A percentile compares a stretch with the other conserved stretches of the same genome.
Conservation (phyloP, 2,888 invertebrate species). For the Drosophila glabriapex region DNA sequence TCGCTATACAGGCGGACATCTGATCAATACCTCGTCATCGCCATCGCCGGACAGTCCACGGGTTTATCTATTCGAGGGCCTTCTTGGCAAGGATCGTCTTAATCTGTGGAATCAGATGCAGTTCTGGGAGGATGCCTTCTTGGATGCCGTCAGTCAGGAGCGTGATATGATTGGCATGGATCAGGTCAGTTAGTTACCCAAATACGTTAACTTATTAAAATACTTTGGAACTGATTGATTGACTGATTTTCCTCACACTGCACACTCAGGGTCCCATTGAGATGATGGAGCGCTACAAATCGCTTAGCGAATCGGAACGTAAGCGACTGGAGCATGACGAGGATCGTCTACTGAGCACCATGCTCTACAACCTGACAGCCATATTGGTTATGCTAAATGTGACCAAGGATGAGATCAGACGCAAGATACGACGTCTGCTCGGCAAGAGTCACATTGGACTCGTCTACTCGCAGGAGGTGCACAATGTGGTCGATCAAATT, state of each 20-base stretch:
- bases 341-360: conserved; percentile 96
- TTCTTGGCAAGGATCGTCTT: conserved; percentile 89
- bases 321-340: conserved; percentile 99
- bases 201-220: not conserved
- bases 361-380: conserved; percentile 98
- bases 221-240: not conserved
- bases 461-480: conserved; percentile 98
- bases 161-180: conserved; percentile 99
- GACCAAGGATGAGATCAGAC: conserved; percentile 92
- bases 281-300: conserved; percentile 99
- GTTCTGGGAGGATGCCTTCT: conserved; percentile 99
- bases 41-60: conserved; percentile 94
- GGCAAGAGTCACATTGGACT: conserved; percentile 99
- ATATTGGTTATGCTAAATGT: conserved; percentile 97
- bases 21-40: conserved; percentile 93
- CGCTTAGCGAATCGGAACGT: conserved; percentile 95
- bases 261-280: conserved; percentile 92
- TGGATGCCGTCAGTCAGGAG: conserved; percentile 98
- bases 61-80: conserved; percentile 96
- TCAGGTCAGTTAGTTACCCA: conserved; percentile 87
- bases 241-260: not conserved
- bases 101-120: conserved; percentile 99
- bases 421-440: conserved; percentile 95
- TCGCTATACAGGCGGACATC: conserved; percentile 94
- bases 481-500: conserved; percentile 97